Evolutionary conservation across 2,797 vertebrate genomes (phyloP).

Genomic region (Sebastes steindachneri): DNA sequence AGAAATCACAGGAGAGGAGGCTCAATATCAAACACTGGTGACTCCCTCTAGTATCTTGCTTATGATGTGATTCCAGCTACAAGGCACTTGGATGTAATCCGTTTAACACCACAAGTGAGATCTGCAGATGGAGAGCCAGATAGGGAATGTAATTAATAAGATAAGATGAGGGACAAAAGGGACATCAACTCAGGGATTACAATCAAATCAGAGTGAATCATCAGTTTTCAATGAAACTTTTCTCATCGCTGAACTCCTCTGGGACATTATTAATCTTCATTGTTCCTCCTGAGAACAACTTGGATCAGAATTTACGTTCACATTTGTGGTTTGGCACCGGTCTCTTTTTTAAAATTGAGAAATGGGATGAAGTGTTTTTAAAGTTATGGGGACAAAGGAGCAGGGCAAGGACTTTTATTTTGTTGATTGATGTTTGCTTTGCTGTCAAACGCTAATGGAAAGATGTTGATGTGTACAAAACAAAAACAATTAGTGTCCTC

Average conservation of each 20-base stretch:
- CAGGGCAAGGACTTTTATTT: background rate
- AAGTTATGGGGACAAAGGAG: background rate
- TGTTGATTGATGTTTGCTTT: background rate
- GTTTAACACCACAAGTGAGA: conserved; percentile 44
- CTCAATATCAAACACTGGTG: background rate
- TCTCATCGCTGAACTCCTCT: conserved; percentile 15
- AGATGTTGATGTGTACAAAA: background rate
- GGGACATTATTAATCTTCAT: conserved; percentile 2
- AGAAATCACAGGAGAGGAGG: background rate
- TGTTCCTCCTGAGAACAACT: background rate
- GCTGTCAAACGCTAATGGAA: background rate
- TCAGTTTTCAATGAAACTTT: conserved; percentile 21
- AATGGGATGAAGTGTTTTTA: background rate
- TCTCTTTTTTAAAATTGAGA: background rate
- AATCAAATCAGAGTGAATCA: conserved; percentile 32
- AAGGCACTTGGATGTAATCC: conserved; percentile 52
- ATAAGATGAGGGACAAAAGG: conserved; percentile 30
- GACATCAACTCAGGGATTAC: conserved; percentile 30
- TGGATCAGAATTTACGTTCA: background rate
- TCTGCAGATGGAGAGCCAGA: conserved; percentile 47
- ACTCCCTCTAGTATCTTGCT: background rate
- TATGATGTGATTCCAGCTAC: conserved; percentile 20
- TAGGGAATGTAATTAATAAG: conserved; percentile 50
- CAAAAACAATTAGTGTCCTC: background rate
- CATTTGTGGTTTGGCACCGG: background rate